These are phyloP conservation scores for Podarcis siculus DNA, from an alignment of 2,797 vertebrate genomes.

Conservation along the genomic window DNA sequence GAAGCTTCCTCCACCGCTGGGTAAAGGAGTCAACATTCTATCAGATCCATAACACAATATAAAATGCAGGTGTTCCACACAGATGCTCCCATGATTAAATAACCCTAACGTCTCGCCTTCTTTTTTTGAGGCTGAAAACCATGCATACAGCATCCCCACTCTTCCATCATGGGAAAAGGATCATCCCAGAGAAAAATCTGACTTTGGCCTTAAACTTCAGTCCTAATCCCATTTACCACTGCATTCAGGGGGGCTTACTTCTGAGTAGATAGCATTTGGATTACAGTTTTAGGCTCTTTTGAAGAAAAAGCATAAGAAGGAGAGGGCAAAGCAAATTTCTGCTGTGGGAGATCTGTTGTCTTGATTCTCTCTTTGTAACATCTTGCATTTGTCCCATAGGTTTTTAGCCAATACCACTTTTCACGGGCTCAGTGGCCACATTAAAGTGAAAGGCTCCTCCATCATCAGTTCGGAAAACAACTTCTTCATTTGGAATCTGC, in stretches of 20 bases:
- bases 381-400: constrained; percentile 75
- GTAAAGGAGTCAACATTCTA: not conserved
- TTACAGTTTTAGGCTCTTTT: not conserved
- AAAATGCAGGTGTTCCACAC: not conserved
- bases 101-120: too few species aligned
- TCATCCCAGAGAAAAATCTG: not conserved
- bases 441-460: constrained; percentile 84
- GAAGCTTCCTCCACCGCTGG: too few species aligned
- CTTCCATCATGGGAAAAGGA: not conserved
- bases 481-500: constrained; percentile 98
- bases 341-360: not conserved
- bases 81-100: not conserved
- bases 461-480: constrained; percentile 90
- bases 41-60: not conserved
- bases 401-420: constrained; percentile 95
- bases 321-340: not conserved
- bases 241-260: too few species aligned
- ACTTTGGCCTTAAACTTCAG: not conserved
- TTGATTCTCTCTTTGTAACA: constrained; percentile 36
- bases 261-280: too few species aligned
- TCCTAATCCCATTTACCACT: too few species aligned
- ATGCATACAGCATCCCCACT: not conserved
- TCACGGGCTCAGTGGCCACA: constrained; percentile 90
- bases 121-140: not conserved
- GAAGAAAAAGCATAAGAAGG: not conserved